Conservation (phyloP, 2,797 vertebrate genomes). For the Petrocephalus sullivani region DNA sequence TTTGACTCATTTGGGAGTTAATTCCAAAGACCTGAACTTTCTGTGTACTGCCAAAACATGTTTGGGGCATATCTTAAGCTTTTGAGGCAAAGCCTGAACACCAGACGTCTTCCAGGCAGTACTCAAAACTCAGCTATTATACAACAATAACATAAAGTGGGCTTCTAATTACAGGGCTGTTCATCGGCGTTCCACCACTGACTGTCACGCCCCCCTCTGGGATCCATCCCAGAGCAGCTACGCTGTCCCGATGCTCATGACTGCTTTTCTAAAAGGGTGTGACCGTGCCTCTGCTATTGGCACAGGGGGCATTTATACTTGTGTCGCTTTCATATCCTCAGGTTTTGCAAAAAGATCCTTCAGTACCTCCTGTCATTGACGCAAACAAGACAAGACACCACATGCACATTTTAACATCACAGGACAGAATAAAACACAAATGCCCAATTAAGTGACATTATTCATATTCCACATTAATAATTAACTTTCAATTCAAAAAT, state of each 20-base stretch:
- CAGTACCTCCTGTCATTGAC: background rate
- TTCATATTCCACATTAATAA: background rate
- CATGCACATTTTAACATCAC: background rate
- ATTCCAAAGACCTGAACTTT: no score
- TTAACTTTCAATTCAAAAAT: background rate
- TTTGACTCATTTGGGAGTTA: no score
- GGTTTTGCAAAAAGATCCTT: background rate
- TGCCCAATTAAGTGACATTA: background rate
- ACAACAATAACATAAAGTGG: background rate
- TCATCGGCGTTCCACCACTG: background rate
- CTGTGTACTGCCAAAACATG: background rate
- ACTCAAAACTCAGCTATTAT: background rate
- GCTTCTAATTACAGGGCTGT: background rate
- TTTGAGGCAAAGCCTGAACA: background rate
- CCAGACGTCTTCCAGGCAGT: background rate
- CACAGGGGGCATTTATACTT: background rate
- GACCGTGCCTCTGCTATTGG: background rate
- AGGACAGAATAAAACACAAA: background rate
- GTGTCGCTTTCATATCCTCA: background rate
- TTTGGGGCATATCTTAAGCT: background rate
- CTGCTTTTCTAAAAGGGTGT: background rate
- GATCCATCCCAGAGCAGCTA: background rate
- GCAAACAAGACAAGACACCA: background rate
- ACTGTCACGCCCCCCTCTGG: background rate
- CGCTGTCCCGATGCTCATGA: background rate